Percentiles rank a stretch among this genome's conserved stretches.
phyloP scores from a whole-genome alignment of 2,113 vertebrate genomes.

The Bombycilla garrulus region DNA sequence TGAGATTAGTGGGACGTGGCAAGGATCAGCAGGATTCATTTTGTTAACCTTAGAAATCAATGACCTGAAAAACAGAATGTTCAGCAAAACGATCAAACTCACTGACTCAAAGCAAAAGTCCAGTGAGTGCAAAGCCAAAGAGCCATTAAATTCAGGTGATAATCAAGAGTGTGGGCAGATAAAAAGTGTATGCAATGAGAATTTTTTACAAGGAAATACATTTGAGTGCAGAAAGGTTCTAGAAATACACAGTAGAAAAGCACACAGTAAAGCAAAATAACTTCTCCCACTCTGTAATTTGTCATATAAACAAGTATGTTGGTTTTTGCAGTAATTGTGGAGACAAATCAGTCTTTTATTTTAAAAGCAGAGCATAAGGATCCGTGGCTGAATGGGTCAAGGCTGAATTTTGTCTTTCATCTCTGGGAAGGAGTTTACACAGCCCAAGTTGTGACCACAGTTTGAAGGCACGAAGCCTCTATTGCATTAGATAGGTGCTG shows the following conservation, averaged over 20 bases:
- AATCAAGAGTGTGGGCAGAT: neutral
- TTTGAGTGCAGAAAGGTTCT: neutral
- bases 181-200: neutral
- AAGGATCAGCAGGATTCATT: slow-evolving; percentile 30
- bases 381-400: neutral
- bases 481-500: neutral
- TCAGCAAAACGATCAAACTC: slow-evolving; percentile 33
- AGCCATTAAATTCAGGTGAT: neutral
- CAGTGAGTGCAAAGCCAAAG: neutral
- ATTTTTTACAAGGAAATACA: neutral
- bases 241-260: neutral
- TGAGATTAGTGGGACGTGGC: neutral
- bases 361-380: neutral
- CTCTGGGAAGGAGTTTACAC: neutral
- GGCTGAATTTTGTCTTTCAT: neutral
- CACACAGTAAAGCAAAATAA: neutral
- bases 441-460: neutral
- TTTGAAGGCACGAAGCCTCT: neutral
- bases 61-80: slow-evolving; percentile 64
- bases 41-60: slow-evolving; percentile 51
- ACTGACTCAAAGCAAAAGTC: slow-evolving; percentile 31
- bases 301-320: neutral
- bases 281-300: neutral
- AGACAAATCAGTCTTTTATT: neutral
- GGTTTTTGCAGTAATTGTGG: neutral